Base-by-base conservation (phyloP, 2,797 vertebrate species). In the Astyanax mexicanus region DNA sequence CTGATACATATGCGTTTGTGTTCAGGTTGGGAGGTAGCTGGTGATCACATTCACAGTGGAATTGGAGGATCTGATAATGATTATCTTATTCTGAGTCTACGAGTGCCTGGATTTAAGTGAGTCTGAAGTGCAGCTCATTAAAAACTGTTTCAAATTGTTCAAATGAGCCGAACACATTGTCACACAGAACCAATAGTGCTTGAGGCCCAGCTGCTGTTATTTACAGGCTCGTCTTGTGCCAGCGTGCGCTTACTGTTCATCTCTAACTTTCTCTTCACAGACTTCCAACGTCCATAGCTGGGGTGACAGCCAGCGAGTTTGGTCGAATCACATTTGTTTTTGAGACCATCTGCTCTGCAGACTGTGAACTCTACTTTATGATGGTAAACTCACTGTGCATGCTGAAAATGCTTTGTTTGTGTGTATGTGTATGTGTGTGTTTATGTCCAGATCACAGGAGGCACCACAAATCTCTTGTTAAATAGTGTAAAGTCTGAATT, bases 351-450 rank as follows among this genome's bases (percentile, higher is more conserved):
- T 99, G 98, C 86, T 88, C 88, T 0, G 93, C 93, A 0, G 96
- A 97, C 88, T 99, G 98, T 64, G 96, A 97, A 77, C 92, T 99
- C 38, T 98, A 99, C 91, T 99, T 99, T 73, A 99, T 99, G 97
- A 96, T 95, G 91, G 98, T 99, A 91, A 96, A 95, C 86, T 27
- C 11, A 1, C 8, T 6, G 12, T 7, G 6, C 5, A 35, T 25
- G 1, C 42, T 12, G 17, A 44, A 21, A 25, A 10, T 51, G 25
- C 51, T 44, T 0, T 40, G 19, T 23, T 5, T 62, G n/a, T n/a
- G n/a, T n/a, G n/a, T n/a, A n/a, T n/a, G n/a, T n/a, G n/a, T n/a
- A n/a, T n/a, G n/a, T 40, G 1, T 37, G 29, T n/a, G n/a, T 21
- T 1, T 57, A 25, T 54, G 21, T 21, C 19, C 49, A 52, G 40